Base-by-base conservation (phyloP, 2,113 vertebrate species). In the Aplodontia rufa region DNA sequence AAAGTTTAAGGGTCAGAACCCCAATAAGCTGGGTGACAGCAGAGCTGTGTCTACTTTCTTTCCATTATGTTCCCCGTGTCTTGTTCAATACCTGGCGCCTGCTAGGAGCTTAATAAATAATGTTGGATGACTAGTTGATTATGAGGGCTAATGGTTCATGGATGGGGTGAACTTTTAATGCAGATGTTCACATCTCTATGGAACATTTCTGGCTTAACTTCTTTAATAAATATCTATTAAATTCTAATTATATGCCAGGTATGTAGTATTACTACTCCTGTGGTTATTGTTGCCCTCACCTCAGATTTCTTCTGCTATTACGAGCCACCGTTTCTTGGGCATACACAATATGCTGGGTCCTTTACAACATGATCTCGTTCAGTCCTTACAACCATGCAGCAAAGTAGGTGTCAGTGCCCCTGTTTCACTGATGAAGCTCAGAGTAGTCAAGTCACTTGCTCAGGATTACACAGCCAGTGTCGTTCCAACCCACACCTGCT, bases 201-300 rank as follows among this genome's bases (percentile, higher is more conserved):
- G 83, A 55, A 74, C 72, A 45, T 14, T 87, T 89, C 55, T 88
- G 66, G 58, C 71, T 87, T 86, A n/a, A 71, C 58, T 74, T 92
- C 32, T 42, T 92, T 81, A 66, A 6, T 83, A 58, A 60, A 20
- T 53, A 49, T 64, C 53, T 40, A 22, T 22, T 72, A 66, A 79
- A 49, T 32, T 22, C 47, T 32, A 28, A 10, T 49, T 26, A 16
- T 16, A 3, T 58, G 71, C 69, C 45, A 49, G 62, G 20, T 78
- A 30, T 30, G 35, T 12, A 6, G 45, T 17, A 20, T 9, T 78
- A 1, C 49, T 12, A 20, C 0, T 79, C 5, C 32, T n/a, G 16
- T 42, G 19, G 24, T 2, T 1, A 11, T 11, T 6, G 30, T 42
- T 37, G 55, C 74, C 32, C 24, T 45, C 35, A 26, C 40, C 30